Conservation (phyloP, 2,888 invertebrate species). For the Heliconius erato region DNA sequence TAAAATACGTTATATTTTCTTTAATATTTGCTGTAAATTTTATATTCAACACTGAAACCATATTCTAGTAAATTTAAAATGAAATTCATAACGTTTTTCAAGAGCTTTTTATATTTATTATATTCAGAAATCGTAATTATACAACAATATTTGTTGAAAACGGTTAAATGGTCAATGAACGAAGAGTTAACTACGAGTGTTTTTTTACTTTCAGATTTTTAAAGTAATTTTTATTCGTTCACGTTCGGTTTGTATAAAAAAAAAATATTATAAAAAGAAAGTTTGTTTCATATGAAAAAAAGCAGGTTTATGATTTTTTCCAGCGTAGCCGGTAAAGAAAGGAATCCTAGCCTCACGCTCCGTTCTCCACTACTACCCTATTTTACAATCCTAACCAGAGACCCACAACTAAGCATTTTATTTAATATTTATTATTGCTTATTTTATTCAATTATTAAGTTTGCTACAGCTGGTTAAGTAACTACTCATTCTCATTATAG, state of each 20-base stretch:
- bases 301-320: too few species aligned
- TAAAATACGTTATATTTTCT: neutral
- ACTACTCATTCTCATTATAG: too few species aligned
- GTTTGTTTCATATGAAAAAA: too few species aligned
- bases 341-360: too few species aligned
- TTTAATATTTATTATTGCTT: too few species aligned
- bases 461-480: too few species aligned
- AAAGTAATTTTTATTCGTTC: neutral
- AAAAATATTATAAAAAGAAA: neutral
- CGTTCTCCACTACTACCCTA: too few species aligned
- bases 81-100: neutral
- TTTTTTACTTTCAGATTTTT: neutral
- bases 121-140: conserved; percentile 2
- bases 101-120: conserved; percentile 4
- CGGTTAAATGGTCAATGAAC: neutral
- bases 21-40: neutral
- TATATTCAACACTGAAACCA: neutral
- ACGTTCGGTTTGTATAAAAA: too few species aligned
- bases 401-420: too few species aligned
- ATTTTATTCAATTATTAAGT: too few species aligned
- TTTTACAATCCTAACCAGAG: too few species aligned
- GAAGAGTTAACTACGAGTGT: neutral
- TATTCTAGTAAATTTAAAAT: neutral
- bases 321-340: too few species aligned
- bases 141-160: neutral